Conservation (phyloP, 2,113 vertebrate genomes). For the Pipa parva region DNA sequence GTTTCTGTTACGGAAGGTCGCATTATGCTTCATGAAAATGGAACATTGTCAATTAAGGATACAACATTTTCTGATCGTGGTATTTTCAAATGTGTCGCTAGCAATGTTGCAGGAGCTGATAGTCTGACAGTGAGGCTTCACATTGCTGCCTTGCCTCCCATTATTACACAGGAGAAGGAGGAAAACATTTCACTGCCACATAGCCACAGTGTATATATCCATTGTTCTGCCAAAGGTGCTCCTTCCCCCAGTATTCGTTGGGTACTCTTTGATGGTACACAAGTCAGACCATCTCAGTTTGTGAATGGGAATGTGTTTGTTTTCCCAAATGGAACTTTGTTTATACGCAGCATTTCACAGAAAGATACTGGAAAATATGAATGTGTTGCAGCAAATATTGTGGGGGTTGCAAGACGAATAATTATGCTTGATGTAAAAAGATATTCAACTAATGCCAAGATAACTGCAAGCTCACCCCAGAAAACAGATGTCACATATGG, state of each 20-base stretch:
- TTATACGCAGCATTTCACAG: conserved; percentile 58
- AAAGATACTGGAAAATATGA: conserved; percentile 73
- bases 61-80: conserved; percentile 69
- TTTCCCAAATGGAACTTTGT: conserved; percentile 86
- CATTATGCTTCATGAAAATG: conserved; percentile 63
- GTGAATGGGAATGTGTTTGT: conserved; percentile 67
- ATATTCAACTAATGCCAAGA: conserved; percentile 65
- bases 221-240: conserved; percentile 74
- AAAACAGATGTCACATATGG: conserved; percentile 77
- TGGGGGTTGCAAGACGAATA: conserved; percentile 67
- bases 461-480: conserved; percentile 68
- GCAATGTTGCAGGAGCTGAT: conserved; percentile 76
- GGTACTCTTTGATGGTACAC: conserved; percentile 67
- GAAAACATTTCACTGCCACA: conserved; percentile 71
- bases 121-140: conserved; percentile 70
- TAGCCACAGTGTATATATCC: conserved; percentile 65
- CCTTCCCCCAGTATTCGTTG: conserved; percentile 72
- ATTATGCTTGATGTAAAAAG: conserved; percentile 63
- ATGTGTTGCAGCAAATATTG: conserved; percentile 72
- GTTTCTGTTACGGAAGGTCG: conserved; percentile 48
- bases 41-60: conserved; percentile 69
- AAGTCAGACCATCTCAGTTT: conserved; percentile 73
- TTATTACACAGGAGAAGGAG: conserved; percentile 67
- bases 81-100: conserved; percentile 78
- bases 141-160: conserved; percentile 68